Conservation (phyloP, 2,888 invertebrate genomes). For the Rambutsinella grinnellia region DNA sequence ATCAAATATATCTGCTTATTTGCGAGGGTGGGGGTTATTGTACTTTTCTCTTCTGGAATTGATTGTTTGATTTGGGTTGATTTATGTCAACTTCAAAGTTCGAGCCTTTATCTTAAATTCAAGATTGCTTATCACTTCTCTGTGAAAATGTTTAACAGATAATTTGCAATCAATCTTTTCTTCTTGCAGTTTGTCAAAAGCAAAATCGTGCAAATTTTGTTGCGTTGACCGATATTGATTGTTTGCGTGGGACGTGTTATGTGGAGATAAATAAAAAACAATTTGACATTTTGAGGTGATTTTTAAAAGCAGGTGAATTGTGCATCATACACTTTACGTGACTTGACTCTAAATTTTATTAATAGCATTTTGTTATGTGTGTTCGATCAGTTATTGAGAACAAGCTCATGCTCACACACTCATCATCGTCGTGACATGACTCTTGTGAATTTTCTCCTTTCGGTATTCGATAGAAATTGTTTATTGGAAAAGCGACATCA, state of each 20-base stretch:
- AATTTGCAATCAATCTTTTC: too few relatives aligned
- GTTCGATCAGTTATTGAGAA: background rate
- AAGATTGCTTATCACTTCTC: too few relatives aligned
- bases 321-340: constrained; percentile 19
- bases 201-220: too few relatives aligned
- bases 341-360: constrained; percentile 11
- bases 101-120: too few relatives aligned
- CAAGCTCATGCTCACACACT: background rate
- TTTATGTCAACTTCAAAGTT: too few relatives aligned
- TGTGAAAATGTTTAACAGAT: too few relatives aligned
- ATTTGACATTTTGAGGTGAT: background rate
- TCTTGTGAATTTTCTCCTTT: background rate
- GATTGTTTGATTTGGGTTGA: too few relatives aligned
- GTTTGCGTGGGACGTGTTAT: background rate
- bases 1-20: too few relatives aligned
- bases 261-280: background rate
- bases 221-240: background rate
- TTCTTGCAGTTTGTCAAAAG: background rate
- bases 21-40: too few relatives aligned
- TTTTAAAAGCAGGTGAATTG: background rate
- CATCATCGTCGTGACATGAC: background rate
- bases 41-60: too few relatives aligned
- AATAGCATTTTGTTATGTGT: background rate
- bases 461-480: background rate
- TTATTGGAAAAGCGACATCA: background rate